Evolutionary conservation across 2,797 vertebrate genomes (phyloP), one percentile per base, ranked within the genome.

Genomic region (Cyprinella venusta): DNA sequence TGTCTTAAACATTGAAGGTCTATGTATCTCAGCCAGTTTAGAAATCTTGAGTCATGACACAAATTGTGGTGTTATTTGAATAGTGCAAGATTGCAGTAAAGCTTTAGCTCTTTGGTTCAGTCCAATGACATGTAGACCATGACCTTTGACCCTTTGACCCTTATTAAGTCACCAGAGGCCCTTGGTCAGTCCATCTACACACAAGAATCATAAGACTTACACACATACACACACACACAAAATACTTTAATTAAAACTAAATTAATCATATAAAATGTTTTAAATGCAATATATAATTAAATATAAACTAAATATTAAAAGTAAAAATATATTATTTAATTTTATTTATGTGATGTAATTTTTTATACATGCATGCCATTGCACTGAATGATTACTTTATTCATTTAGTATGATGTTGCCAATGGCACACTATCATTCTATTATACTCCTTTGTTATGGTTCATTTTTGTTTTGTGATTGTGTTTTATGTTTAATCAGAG

Each of bases 401-500:
- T 36, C 6, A 72, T 72, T 52, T 72, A 21, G 5, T 19, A 13
- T 52, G 26, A 52, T 18, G 10, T 65, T 65, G 26, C 30, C 3
- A 61, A 61, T 36, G 16, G 30, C 5, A 15, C 15, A 64, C 15
- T 65, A 18, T 33, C 13, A 63, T 63, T 30, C 70, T 12, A 19
- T 63, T 6, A 26, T 42, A 56, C 18, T 79, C 4, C 8, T 33
- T 79, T 54, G 48, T 69, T 67, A 67, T 33, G 7, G 12, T 68
- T 33, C 12, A 56, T 16, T 67, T 42, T 24, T n/a, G 52, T 64
- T 68, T 16, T 80, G 4, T 56, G 4, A 19, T 12, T 59, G 18
- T 40, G 70, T 76, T 33, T 59, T 69, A 0, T 83, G 24, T 42
- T 19, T 45, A 48, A 92, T 84, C 92, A 99, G 98, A 89, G 98